Base-by-base conservation (phyloP, 2,113 vertebrate species). In the Amblyornis subalaris region DNA sequence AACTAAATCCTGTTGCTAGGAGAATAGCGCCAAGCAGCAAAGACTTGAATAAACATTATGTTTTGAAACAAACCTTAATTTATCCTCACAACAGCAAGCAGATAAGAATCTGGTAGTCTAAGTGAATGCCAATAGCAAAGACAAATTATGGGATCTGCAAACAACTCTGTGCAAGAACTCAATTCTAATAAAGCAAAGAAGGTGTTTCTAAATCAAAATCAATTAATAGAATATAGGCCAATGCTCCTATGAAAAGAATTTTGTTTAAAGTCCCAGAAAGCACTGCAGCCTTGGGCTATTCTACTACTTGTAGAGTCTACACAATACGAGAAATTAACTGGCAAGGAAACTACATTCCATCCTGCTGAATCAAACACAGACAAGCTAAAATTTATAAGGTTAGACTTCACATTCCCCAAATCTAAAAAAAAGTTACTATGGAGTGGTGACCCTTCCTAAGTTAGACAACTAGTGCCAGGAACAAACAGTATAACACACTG, bases 1-100 rank as follows among this genome's bases (percentile, higher is more conserved):
- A 80, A 83, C 82, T 84, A 95, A 96, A 95, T 85, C 75, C 75
- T 75, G 95, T 94, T 95, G 94, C 96, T 95, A 95, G 40, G 95
- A 94, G 85, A 95, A 86, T 1, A 64, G 88, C 60, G 88, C 40
- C 48, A 91, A 64, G 72, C 91, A 95, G 61, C 8, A 21, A 92
- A 96, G 90, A 78, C 78, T 84, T 77, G 88, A 93, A 73, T 72
- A 93, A 97, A 95, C 82, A 66, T 9, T 45, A 3, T 33, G 45
- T 80, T 90, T 93, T 26, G 2, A 95, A 96, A 94, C 82, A 95
- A 95, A 92, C 85, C 71, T 91, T 91, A 94, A 93, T 91, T 90
- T 89, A 88, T 45, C 85, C 69, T 90, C 79, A 84, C 67, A 90
- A 89, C 31, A 95, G 82, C 66, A 90, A 94, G 72, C 36, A 91